phyloP scores from a whole-genome alignment of 2,113 vertebrate species.

The Sturnira hondurensis region DNA sequence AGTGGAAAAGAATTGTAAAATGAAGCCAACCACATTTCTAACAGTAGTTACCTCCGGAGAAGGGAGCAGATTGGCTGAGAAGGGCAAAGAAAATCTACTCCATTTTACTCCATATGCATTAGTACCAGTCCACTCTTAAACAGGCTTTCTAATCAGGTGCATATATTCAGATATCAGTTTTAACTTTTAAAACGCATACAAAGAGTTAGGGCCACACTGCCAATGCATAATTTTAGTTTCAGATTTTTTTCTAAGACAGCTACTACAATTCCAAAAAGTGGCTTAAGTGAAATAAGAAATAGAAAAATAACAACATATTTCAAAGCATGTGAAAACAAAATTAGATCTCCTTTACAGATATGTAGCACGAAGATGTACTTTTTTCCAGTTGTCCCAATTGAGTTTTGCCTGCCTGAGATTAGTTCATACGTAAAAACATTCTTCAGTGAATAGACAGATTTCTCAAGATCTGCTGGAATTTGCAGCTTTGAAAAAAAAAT shows the following conservation, averaged over 20 bases:
- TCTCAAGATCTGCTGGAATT: background rate
- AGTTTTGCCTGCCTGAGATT: constrained; percentile 5
- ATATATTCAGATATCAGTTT: background rate
- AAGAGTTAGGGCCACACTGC: background rate
- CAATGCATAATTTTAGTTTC: background rate
- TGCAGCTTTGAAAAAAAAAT: background rate
- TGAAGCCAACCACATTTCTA: background rate
- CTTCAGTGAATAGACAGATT: constrained; percentile 10
- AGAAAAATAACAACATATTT: background rate
- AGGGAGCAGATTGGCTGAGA: background rate
- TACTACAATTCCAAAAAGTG: background rate
- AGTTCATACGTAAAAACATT: background rate
- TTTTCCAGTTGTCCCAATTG: background rate
- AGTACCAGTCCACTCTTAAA: background rate
- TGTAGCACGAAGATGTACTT: background rate
- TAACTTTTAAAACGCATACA: background rate
- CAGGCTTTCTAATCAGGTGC: background rate
- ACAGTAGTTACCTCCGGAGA: background rate
- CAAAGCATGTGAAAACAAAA: background rate
- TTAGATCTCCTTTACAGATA: background rate
- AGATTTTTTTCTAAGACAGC: background rate
- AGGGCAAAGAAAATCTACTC: background rate
- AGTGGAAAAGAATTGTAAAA: background rate
- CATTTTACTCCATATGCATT: background rate
- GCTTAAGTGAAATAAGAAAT: background rate